Evolutionary conservation across 2,113 vertebrate genomes (phyloP), one percentile per base, ranked within the genome.

Genomic region (Chamaetylas fuelleborni): DNA sequence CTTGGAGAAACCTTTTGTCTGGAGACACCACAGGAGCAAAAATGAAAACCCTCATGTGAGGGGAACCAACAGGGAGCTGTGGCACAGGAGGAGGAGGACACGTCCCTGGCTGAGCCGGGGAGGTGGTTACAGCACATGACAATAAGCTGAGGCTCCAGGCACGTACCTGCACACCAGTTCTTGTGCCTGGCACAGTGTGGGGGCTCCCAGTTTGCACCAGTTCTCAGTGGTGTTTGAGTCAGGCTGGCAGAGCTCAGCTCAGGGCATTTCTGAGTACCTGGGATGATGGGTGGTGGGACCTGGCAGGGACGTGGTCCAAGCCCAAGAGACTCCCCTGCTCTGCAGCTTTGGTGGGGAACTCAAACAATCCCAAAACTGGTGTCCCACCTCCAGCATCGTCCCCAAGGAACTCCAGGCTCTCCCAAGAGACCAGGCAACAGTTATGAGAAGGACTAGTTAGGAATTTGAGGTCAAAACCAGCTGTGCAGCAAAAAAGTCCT

Each of bases 1-100:
- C 36, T 61, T 71, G 86, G 88, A 92, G 77, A 65, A 76, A 58
- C 38, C 58, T 8, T 91, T 89, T 83, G 86, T 93, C 88, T 77
- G 81, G n/a, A 81, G 62, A 91, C 43, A 81, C 65, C 82, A 86
- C 92, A 90, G 87, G 14, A 92, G 48, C 85, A 95, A 97, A 91
- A 57, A 90, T 4, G 61, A 94, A 87, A 92, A 76, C 42, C 24
- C 54, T 97, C 42, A 1, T 0, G 24, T 64, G 82, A 95, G 92
- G 83, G 85, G 94, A 90, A 83, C 83, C 81, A 86, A 51, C 10
- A 11, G 94, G 92, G 96, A 97, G 94, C 77, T 51, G 80, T 65
- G 96, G 92, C 92, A 96, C 62, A 96, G 86, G 51, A 88, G 90
- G 73, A 91, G 89, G 76, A 95, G 96, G 67, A 82, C 74, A 78